Base-by-base conservation (phyloP, 2,113 vertebrate genomes). In the Polypterus senegalus region DNA sequence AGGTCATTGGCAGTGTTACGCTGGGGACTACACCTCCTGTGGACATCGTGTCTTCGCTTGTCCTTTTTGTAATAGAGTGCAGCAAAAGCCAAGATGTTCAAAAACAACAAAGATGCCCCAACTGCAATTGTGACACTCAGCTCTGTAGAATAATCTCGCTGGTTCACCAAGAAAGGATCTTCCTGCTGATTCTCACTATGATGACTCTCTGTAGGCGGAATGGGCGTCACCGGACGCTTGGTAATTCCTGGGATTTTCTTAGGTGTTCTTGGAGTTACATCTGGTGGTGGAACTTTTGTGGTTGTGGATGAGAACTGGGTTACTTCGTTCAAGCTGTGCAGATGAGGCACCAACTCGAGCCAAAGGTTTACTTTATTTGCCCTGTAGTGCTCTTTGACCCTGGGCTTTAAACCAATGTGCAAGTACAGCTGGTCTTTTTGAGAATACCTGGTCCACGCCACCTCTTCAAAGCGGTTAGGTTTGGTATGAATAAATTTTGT, bases 401-500 rank as follows among this genome's bases (percentile, higher is more conserved):
- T 85, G 10, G 96, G 96, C 78, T 98, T 98, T 76, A 98, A 86
- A 68, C 96, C 96, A 72, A 98, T 98, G 71, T 98, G 96, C 61
- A 98, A 88, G 75, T 98, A 98, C 9, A 98, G 90, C 65, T 97
- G 94, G 66, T 98, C 94, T 77, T 98, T 98, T 84, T 97, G 96
- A 69, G 94, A 96, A 74, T 98, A 98, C 73, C 96, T 89, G 54
- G 92, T 97, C 96, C 96, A 98, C 56, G 93, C 94, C 74, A 97
- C 96, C 79, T 98, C 96, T 72, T 98, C 96, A 79, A 98, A 98
- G 62, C 96, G 94, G 71, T 98, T 98, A 59, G 94, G 96, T 72
- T 98, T 98, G 7, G 96, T 97, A 70, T 98, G 94, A 67, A 98
- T 97, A 73, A 98, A 98, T 83, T 98, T 98, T 61, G 96, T 98